Evolutionary conservation across 2,797 vertebrate genomes (phyloP).

Genomic region (Ispidina picta): DNA sequence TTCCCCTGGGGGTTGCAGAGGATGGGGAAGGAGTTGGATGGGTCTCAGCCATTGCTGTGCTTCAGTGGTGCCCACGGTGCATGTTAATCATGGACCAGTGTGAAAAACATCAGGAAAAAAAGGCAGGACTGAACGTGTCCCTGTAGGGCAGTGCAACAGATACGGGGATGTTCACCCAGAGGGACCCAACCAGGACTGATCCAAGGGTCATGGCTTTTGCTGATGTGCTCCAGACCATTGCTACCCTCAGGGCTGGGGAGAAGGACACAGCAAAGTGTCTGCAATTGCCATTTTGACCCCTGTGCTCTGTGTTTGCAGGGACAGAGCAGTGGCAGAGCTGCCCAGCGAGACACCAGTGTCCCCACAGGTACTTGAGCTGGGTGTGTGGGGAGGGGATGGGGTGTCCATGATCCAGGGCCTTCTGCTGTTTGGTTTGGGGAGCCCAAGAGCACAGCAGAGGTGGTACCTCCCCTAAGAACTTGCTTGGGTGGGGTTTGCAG

Average conservation of each 20-base stretch:
- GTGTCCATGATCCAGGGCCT: background rate
- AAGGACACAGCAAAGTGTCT: background rate
- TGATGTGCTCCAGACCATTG: background rate
- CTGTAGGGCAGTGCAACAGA: background rate
- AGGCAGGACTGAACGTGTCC: background rate
- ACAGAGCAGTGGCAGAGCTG: background rate
- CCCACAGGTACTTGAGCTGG: constrained; percentile 35
- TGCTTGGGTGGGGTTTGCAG: fast-evolving
- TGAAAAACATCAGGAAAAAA: background rate
- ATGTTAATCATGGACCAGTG: fast-evolving
- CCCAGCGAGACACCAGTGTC: background rate
- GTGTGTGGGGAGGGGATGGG: fast-evolving
- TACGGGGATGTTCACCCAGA: background rate
- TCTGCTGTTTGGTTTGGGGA: fast-evolving
- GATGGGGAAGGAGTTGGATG: background rate
- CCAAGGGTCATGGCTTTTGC: background rate
- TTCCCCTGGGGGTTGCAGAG: background rate
- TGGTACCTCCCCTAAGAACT: background rate
- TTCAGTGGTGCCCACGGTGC: background rate
- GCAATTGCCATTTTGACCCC: background rate
- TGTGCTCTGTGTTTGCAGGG: constrained; percentile 47
- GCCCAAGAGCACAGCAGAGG: background rate
- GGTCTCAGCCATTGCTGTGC: fast-evolving
- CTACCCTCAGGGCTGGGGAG: background rate
- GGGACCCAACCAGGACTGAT: background rate